phyloP scores from a whole-genome alignment of 2,113 vertebrate genomes.

The Ceratotherium simum region DNA sequence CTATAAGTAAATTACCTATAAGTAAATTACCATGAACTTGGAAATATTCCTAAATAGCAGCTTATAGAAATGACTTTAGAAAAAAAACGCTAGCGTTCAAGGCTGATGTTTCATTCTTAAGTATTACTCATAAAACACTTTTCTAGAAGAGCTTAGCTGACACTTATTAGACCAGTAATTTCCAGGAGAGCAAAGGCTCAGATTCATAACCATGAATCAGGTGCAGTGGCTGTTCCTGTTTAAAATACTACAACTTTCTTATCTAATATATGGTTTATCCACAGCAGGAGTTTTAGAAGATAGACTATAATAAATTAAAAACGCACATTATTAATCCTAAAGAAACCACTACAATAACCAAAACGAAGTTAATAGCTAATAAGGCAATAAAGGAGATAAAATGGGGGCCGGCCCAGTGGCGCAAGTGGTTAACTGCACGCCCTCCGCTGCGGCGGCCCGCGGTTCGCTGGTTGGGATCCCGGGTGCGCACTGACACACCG shows the following conservation, averaged over 20 bases:
- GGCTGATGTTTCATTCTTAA: neutral
- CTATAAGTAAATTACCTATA: conserved; percentile 13
- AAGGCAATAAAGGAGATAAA: neutral
- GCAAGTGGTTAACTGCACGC: too few species aligned
- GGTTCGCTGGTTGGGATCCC: too few species aligned
- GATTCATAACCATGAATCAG: neutral
- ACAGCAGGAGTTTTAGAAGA: neutral
- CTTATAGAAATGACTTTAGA: neutral
- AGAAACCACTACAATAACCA: neutral
- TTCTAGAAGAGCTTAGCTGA: neutral
- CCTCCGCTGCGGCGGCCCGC: too few species aligned
- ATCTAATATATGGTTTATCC: neutral
- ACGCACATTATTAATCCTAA: neutral
- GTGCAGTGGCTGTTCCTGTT: neutral
- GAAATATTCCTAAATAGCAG: neutral
- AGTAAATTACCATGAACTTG: neutral
- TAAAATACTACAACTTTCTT: neutral
- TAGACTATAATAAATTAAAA: neutral
- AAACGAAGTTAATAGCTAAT: conserved; percentile 1
- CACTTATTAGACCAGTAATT: conserved; percentile 21
- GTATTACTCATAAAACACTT: neutral
- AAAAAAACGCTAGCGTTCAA: neutral
- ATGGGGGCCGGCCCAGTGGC: neutral
- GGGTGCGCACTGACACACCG: too few species aligned
- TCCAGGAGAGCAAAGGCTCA: neutral